Conservation (phyloP, 1,140 invertebrate genomes). For the Dermatophagoides farinae region DNA sequence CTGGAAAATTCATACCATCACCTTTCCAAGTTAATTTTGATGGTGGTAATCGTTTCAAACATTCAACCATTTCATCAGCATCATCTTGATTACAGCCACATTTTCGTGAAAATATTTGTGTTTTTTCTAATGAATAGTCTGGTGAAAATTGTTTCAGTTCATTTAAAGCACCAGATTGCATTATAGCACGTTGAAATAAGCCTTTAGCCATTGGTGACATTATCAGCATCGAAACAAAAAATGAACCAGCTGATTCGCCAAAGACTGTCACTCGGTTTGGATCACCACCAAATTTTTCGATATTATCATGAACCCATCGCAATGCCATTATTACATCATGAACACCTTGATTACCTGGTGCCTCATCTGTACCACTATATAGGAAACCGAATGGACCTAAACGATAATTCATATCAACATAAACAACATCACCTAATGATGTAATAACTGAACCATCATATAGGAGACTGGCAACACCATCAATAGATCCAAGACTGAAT, state of each 20-base stretch:
- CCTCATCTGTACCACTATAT: slow-evolving; percentile 40
- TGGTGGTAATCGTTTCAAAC: background rate
- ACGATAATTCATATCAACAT: slow-evolving; percentile 25
- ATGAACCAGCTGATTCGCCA: slow-evolving; percentile 27
- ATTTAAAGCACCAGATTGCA: background rate
- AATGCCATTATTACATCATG: slow-evolving; percentile 35
- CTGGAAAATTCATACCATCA: too few species aligned
- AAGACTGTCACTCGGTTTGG: slow-evolving; percentile 25
- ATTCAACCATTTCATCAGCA: background rate
- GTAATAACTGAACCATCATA: slow-evolving; percentile 22
- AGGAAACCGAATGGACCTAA: slow-evolving; percentile 56
- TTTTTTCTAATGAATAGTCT: background rate
- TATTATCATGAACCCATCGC: too few species aligned
- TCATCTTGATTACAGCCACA: background rate
- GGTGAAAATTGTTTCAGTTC: background rate
- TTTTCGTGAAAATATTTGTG: background rate
- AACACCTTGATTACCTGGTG: slow-evolving; percentile 71
- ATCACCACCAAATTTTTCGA: too few species aligned
- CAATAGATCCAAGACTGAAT: background rate
- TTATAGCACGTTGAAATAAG: slow-evolving; percentile 1
- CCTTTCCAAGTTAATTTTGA: too few species aligned
- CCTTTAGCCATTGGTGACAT: background rate
- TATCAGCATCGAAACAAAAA: background rate
- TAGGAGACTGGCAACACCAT: slow-evolving; percentile 6
- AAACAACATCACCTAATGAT: slow-evolving; percentile 20